Base-by-base conservation (phyloP, 2,113 vertebrate genomes). In the Toxostoma redivivum region DNA sequence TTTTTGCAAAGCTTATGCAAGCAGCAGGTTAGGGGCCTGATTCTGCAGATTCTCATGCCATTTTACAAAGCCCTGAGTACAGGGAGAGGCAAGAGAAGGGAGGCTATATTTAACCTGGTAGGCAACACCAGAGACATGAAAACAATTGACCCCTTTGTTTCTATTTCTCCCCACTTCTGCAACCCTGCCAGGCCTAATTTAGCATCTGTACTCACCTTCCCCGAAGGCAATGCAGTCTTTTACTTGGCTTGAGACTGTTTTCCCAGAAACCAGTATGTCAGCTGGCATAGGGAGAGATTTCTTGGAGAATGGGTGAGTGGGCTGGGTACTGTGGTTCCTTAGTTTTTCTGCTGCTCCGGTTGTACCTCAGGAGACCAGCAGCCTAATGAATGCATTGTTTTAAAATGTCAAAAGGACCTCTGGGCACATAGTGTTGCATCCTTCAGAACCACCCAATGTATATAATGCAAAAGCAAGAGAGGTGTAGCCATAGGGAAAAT, bases 111-210 rank as follows among this genome's bases (percentile, higher is more conserved):
- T 97, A 82, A 86, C 93, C 82, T 92, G 40, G 47, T 80, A 92
- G 67, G 67, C 86, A 88, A 79, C 81, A 79, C 45, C 44, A 91
- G 88, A 86, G 66, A 86, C 74, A 28, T 82, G 71, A 91, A 92
- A 97, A 95, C 90, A 95, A 91, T 91, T 90, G 87, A 96, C 93
- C 93, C 94, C 71, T 96, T 96, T 94, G 93, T 96, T 96, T 97
- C 96, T 90, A 47, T 91, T 95, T 90, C 61, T 91, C 90, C 91
- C 93, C 89, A 87, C 47, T 90, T 97, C 80, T 80, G 93, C 93
- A 96, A 73, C 44, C 58, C 62, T 96, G 87, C 94, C 94, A 96
- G 81, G 91, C 78, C 95, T 66, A 88, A 94, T 96, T 95, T 95
- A 96, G 95, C 62, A 77, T 91, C 74, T 85, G 45, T 54, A 70